Conservation (phyloP, 1,140 invertebrate species). For the Psix sp. region DNA sequence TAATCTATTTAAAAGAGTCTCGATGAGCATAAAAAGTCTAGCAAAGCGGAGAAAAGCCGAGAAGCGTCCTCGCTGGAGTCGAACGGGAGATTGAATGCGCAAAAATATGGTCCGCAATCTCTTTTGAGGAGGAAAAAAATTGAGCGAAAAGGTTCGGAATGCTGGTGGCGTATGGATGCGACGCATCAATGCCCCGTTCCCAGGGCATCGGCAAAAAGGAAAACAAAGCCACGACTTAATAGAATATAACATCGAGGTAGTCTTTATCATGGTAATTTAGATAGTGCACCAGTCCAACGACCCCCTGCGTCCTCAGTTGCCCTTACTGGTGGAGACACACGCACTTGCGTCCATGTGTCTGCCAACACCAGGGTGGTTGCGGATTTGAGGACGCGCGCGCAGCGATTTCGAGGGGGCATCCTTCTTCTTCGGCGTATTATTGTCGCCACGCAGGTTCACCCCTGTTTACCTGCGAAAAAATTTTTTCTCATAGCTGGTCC, state of each 20-base stretch:
- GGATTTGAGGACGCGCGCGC: conserved; percentile 21
- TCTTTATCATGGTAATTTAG: conserved; percentile 74
- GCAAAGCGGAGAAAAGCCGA: no score
- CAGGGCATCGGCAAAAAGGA: conserved; percentile 64
- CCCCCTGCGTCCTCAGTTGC: conserved; percentile 62
- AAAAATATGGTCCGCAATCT: neutral
- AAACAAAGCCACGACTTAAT: conserved; percentile 74
- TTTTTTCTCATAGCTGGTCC: conserved; percentile 72
- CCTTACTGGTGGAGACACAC: conserved; percentile 17
- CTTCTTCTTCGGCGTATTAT: conserved; percentile 65
- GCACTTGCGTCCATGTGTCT: conserved; percentile 17
- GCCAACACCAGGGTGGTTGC: conserved; percentile 13
- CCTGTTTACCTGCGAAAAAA: conserved; percentile 71
- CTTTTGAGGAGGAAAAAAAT: conserved; percentile 11
- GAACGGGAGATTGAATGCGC: no score
- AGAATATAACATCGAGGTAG: conserved; percentile 73
- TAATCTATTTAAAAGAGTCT: no score
- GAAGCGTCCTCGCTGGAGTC: no score
- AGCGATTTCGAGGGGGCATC: conserved; percentile 29
- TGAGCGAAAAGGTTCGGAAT: conserved; percentile 10
- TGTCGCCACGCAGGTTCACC: conserved; percentile 74
- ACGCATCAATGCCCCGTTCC: conserved; percentile 59
- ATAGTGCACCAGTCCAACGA: conserved; percentile 71
- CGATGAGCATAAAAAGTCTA: no score
- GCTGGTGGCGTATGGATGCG: conserved; percentile 11